Conservation (phyloP, 2,888 invertebrate genomes). For the Microdon myrmicae region DNA sequence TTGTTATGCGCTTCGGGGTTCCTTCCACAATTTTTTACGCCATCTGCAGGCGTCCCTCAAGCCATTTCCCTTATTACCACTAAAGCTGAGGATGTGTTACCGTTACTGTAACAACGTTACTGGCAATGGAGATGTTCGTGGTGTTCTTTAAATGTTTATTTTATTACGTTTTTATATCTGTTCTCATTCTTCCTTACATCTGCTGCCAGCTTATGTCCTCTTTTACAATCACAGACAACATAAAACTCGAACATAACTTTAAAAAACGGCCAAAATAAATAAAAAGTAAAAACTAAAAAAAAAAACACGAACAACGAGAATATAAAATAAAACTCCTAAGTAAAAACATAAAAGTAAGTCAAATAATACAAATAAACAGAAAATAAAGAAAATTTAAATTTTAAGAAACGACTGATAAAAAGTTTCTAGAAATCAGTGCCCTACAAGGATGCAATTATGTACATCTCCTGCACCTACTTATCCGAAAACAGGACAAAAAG, state of each 20-base stretch:
- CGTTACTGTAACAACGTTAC: no score
- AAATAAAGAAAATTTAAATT: no score
- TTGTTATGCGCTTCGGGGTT: constrained; percentile 26
- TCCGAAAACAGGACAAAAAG: no score
- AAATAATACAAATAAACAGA: no score
- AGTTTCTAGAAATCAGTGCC: constrained; percentile 22
- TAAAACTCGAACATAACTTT: constrained; percentile 18
- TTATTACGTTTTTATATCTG: constrained; percentile 18
- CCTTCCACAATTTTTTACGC: constrained; percentile 10
- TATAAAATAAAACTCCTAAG: neutral
- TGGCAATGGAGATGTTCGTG: constrained; percentile 37
- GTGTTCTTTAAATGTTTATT: constrained; percentile 35
- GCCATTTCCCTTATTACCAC: constrained; percentile 37
- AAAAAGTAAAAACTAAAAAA: constrained; percentile 27
- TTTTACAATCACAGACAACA: constrained; percentile 19
- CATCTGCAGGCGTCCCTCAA: constrained; percentile 35
- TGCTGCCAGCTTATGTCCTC: constrained; percentile 33
- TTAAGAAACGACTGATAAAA: no score
- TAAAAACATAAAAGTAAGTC: neutral
- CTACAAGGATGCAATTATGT: constrained; percentile 41
- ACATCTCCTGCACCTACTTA: constrained; percentile 38
- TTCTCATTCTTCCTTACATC: constrained; percentile 4
- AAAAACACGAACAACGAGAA: neutral
- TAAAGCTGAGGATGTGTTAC: constrained; percentile 31
- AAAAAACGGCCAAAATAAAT: constrained; percentile 18